Evolutionary conservation across 2,797 vertebrate genomes (phyloP), one percentile per base, ranked within the genome.

Genomic region (Muscicapa comitata): DNA sequence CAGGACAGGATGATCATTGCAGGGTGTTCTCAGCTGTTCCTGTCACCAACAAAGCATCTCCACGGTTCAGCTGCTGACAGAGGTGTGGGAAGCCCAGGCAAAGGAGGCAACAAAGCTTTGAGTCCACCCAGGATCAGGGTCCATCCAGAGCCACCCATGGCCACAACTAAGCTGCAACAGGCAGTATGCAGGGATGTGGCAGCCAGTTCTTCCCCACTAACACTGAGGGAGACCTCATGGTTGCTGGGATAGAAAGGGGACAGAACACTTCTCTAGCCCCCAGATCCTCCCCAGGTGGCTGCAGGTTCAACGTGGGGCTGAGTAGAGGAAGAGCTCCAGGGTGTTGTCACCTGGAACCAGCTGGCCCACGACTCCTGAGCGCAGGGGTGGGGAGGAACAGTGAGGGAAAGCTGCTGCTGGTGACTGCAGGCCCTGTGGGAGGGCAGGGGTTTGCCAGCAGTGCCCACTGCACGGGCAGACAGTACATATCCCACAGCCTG

Each of bases 281-380:
- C 29, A 38, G 20, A n/a, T 66, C n/a, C 35, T 23, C 20, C 10
- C 14, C 35, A 11, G 29, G 17, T 9, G 43, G 42, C 62, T 55
- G 29, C 33, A 78, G 45, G 33, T 43, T 90, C 33, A 10, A 1
- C 0, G 0, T 13, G 48, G 21, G 23, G 40, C n/a, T 0, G 0
- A 51, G 55, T 25, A 31, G 51, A 65, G 16, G n/a, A 72, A 79
- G 19, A 51, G 51, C 5, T 63, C 31, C 65, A 42, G n/a, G 28
- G 28, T 78, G 28, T 28, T 18, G 4, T 4, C 11, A 17, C 33
- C 5, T 2, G 55, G 28, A 61, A 33, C 23, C 2, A 3, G 47
- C 25, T 50, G 57, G 4, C 37, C 71, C 37, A 12, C 0, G 1
- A 47, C 13, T 47, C 55, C 48, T 29, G 21, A 26, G 33, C 26